Conservation (phyloP, 2,113 vertebrate species). For the Meleagris gallopavo region DNA sequence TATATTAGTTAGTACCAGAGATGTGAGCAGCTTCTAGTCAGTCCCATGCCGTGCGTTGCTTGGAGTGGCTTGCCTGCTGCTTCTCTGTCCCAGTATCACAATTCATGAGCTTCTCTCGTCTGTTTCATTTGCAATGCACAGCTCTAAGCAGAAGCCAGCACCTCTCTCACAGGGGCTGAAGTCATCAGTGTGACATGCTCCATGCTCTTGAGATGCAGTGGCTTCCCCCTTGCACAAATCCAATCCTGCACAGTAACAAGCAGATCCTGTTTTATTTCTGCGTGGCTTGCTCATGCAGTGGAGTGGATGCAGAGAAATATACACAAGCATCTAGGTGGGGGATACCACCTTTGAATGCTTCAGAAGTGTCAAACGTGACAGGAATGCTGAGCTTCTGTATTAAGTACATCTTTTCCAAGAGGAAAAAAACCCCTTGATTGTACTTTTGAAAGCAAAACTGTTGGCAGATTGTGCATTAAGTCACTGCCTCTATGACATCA, state of each 20-base stretch:
- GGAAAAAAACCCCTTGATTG: neutral
- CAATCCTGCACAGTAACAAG: neutral
- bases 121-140: fast-evolving
- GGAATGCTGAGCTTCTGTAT: neutral
- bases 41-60: neutral
- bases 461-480: neutral
- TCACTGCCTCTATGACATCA: neutral
- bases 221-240: neutral
- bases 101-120: neutral
- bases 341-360: neutral
- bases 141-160: neutral
- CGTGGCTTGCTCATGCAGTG: neutral
- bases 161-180: neutral
- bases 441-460: neutral
- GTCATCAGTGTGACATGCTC: neutral
- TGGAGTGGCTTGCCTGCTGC: neutral
- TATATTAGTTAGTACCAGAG: neutral
- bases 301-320: neutral
- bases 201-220: neutral
- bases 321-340: neutral
- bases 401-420: neutral
- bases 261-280: neutral
- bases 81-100: neutral
- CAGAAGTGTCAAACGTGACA: neutral
- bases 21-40: neutral